phyloP scores from a whole-genome alignment of 2,888 invertebrate genomes.

The Drosophila borborema region DNA sequence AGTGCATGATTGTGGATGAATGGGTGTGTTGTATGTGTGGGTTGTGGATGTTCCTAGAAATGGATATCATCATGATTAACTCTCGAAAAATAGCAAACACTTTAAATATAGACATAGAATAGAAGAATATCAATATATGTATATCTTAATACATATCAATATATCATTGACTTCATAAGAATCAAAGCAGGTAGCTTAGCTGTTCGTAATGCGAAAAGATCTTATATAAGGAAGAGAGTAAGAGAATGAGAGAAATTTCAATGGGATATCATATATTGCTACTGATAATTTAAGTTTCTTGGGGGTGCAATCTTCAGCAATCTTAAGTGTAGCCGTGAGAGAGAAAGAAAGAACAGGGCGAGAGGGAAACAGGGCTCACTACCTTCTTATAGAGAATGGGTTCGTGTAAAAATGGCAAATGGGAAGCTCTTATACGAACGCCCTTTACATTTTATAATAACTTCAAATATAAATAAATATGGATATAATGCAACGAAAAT shows the following conservation, averaged over 20 bases:
- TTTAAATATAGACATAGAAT: background rate
- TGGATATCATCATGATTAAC: background rate
- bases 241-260: no score
- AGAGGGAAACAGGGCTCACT: no score
- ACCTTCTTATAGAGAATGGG: no score
- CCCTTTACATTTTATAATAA: background rate
- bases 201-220: no score
- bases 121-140: background rate
- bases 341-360: no score
- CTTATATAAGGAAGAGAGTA: no score
- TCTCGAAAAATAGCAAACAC: background rate
- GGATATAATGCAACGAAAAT: background rate
- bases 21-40: background rate
- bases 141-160: background rate
- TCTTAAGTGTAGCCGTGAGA: no score
- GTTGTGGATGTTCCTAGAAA: background rate
- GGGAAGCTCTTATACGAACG: background rate
- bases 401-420: no score
- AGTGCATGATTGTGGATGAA: background rate
- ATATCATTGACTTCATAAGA: background rate
- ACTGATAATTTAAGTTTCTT: no score
- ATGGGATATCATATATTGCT: no score
- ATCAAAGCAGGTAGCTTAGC: no score
- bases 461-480: background rate
- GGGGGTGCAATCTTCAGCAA: no score